A percentile compares a stretch with the other conserved stretches of the same genome.
phyloP scores from a whole-genome alignment of 2,113 vertebrate species.

The Polyodon spathula region DNA sequence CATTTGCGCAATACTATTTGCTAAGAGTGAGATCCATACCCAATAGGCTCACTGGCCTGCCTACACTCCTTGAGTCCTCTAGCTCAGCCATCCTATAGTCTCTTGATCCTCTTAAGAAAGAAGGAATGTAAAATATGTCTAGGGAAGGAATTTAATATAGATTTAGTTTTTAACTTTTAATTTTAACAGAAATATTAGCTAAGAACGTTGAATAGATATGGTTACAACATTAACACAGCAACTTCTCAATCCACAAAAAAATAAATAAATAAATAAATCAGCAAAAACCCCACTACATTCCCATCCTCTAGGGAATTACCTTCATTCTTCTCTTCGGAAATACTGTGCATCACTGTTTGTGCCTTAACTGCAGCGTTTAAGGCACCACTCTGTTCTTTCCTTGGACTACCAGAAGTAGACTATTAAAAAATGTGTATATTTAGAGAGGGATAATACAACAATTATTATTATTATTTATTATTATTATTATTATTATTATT shows the following conservation, averaged over 20 bases:
- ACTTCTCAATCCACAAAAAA: not conserved
- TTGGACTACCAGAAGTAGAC: conserved; percentile 52
- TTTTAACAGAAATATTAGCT: conserved; percentile 12
- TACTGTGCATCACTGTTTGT: conserved; percentile 22
- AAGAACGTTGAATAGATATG: not conserved
- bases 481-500: too few relatives aligned
- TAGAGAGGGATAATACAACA: conserved; percentile 5
- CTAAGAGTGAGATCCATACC: conserved; percentile 37
- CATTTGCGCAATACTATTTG: conserved; percentile 11
- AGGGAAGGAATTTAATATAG: conserved; percentile 43
- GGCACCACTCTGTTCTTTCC: conserved; percentile 24
- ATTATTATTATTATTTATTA: conserved; percentile 3
- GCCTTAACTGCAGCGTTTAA: conserved; percentile 18
- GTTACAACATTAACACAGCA: not conserved
- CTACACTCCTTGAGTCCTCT: conserved; percentile 50
- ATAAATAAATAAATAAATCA: too few relatives aligned
- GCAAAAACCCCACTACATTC: not conserved
- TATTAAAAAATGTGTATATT: conserved; percentile 26
- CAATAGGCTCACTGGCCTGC: conserved; percentile 39
- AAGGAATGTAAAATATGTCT: conserved; percentile 60
- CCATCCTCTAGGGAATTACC: conserved; percentile 44
- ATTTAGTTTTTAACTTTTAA: conserved; percentile 22
- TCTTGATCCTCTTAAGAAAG: conserved; percentile 56
- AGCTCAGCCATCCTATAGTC: conserved; percentile 45
- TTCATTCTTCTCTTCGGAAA: conserved; percentile 38